Evolutionary conservation across 1,140 invertebrate genomes (phyloP).

Genomic region (Pogonognathellus flavescens): DNA sequence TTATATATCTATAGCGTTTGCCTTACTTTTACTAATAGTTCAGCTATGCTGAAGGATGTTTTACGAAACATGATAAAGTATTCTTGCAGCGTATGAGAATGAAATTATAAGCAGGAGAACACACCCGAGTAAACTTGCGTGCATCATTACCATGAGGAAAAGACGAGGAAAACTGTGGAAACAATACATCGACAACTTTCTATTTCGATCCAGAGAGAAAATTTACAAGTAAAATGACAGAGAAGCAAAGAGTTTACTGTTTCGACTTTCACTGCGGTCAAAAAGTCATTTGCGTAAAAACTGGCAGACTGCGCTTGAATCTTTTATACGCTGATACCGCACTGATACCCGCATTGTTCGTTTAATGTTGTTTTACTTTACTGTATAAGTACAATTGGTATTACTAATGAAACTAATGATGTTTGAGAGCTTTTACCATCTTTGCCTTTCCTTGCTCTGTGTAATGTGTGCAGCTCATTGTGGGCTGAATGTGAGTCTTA

Average conservation of each 20-base stretch:
- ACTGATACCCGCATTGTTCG: no score
- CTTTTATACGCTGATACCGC: background rate
- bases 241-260: background rate
- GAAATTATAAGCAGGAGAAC: background rate
- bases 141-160: background rate
- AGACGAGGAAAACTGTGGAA: background rate
- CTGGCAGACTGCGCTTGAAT: constrained; percentile 29
- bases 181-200: constrained; percentile 30
- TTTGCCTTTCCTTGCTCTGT: background rate
- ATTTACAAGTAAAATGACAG: constrained; percentile 39
- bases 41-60: background rate
- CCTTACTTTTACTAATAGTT: background rate
- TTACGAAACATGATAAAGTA: background rate
- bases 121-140: background rate
- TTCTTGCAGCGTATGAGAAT: background rate
- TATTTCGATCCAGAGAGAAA: background rate
- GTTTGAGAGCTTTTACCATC: constrained; percentile 13
- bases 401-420: background rate
- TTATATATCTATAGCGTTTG: background rate
- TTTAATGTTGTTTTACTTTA: no score
- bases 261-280: constrained; percentile 29
- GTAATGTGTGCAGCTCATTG: background rate
- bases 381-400: background rate
- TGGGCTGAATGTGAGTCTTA: background rate
- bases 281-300: constrained; percentile 31